Percentiles rank a stretch among this genome's conserved stretches.
Evolutionary conservation across 2,888 invertebrate genomes (phyloP).

Genomic region (Caenorhabditis auriculariae): DNA sequence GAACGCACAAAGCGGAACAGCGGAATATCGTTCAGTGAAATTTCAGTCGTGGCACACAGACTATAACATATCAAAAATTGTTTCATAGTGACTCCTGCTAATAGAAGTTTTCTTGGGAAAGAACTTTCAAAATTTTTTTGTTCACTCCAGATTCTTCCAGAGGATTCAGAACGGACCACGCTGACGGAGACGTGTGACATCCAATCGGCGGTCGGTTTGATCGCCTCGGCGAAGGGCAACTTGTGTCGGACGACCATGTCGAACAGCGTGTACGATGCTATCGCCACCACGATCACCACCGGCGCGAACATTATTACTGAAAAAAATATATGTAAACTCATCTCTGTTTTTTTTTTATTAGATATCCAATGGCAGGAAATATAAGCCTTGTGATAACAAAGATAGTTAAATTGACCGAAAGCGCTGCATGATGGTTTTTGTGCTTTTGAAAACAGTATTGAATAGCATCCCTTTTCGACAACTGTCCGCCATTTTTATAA

Average conservation of each 20-base stretch:
- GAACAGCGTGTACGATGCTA: constrained; percentile 12
- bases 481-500: too few relatives aligned
- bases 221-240: constrained; percentile 12
- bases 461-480: too few relatives aligned
- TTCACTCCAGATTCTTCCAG: background rate
- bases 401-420: background rate
- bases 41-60: too few relatives aligned
- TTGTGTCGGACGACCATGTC: constrained; percentile 19
- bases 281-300: constrained; percentile 11
- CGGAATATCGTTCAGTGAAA: too few relatives aligned
- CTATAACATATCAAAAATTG: too few relatives aligned
- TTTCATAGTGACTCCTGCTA: too few relatives aligned
- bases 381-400: constrained; percentile 1
- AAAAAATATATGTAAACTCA: constrained; percentile 1
- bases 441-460: too few relatives aligned
- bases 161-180: constrained; percentile 4
- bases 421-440: too few relatives aligned
- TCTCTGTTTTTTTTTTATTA: background rate
- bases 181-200: constrained; percentile 31
- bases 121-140: background rate
- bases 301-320: constrained; percentile 28
- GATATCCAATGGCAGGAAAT: too few relatives aligned
- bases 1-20: too few relatives aligned
- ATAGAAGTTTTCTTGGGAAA: too few relatives aligned
- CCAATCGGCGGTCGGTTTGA: constrained; percentile 39